Conservation (phyloP, 2,113 vertebrate genomes). For the Procavia capensis region DNA sequence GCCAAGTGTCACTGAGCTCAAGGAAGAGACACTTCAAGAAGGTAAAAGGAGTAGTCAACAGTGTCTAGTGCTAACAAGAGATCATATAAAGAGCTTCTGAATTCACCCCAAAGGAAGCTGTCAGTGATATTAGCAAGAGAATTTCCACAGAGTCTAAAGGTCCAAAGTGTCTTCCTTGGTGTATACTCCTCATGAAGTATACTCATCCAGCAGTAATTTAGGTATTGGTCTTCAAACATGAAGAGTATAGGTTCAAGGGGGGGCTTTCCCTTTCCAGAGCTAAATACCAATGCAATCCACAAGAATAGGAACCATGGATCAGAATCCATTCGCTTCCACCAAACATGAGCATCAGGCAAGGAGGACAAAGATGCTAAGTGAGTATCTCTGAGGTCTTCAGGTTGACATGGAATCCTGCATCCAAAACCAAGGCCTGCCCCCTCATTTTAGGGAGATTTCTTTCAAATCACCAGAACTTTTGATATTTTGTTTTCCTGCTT, state of each 20-base stretch:
- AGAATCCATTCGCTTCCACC: background rate
- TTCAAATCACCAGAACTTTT: background rate
- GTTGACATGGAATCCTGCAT: background rate
- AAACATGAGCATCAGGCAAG: background rate
- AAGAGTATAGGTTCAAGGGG: background rate
- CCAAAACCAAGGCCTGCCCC: background rate
- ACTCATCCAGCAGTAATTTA: background rate
- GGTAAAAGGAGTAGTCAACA: background rate
- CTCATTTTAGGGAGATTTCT: background rate
- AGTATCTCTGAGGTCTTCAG: background rate
- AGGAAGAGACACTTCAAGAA: background rate
- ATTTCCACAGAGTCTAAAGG: no score
- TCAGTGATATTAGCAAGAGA: background rate
- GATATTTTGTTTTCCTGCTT: background rate
- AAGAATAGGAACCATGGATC: accelerated
- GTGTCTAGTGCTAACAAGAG: background rate
- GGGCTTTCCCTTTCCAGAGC: background rate
- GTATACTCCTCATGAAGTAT: no score
- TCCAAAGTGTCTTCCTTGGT: background rate
- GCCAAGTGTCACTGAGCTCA: background rate
- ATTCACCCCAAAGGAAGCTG: background rate
- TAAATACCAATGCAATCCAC: background rate
- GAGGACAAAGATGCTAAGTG: background rate
- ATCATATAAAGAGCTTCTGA: background rate
- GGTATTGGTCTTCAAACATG: background rate